Evolutionary conservation across 2,888 invertebrate genomes (phyloP).

Genomic region (Chorisops tibialis): DNA sequence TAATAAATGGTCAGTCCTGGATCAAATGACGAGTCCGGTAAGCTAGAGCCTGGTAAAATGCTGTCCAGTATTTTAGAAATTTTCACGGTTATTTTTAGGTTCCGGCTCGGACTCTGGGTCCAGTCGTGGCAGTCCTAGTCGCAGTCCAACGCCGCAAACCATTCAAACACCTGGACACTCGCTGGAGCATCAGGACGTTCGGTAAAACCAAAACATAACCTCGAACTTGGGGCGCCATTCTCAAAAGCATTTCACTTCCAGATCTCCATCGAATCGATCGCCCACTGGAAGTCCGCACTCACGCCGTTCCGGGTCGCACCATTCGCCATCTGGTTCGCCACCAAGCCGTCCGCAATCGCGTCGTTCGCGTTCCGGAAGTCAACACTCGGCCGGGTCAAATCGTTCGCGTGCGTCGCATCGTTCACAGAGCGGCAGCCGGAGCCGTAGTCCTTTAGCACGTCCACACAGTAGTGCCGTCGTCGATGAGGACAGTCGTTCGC

Average conservation of each 20-base stretch:
- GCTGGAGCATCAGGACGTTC: conserved; percentile 37
- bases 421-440: conserved; percentile 28
- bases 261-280: conserved; percentile 46
- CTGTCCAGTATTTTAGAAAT: not conserved
- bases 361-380: conserved; percentile 39
- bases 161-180: conserved; percentile 39
- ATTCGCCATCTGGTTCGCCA: conserved; percentile 10
- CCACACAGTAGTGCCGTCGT: conserved; percentile 34
- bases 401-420: conserved; percentile 42
- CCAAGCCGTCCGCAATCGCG: conserved; percentile 40
- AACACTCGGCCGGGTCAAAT: conserved; percentile 41
- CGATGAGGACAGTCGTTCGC: conserved; percentile 54
- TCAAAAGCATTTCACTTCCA: conserved; percentile 30
- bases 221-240: not conserved
- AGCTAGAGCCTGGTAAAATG: no score
- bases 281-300: conserved; percentile 45
- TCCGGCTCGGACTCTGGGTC: conserved; percentile 45
- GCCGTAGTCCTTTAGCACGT: conserved; percentile 27
- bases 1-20: conserved; percentile 3
- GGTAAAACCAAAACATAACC: conserved; percentile 29
- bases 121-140: conserved; percentile 40
- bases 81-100: conserved; percentile 1
- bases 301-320: conserved; percentile 41
- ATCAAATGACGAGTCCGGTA: conserved; percentile 12
- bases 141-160: conserved; percentile 44